Evolutionary conservation across 2,797 vertebrate species (phyloP), one percentile per base, ranked within the genome.

Genomic region (Pteropus rufus): DNA sequence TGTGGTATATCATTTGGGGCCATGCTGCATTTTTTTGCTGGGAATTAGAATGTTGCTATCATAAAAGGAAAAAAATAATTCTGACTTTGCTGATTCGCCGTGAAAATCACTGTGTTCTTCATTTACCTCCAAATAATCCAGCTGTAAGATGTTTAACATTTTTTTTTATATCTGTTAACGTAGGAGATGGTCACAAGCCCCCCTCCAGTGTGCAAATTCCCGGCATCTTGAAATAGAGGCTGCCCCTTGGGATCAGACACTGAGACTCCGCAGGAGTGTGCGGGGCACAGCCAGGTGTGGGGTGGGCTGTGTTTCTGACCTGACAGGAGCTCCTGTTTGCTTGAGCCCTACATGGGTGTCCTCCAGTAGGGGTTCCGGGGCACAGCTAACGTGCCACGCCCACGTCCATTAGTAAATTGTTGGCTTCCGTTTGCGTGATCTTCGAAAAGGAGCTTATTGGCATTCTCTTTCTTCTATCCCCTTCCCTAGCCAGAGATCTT

Each of bases 211-310:
- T 77, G 34, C 29, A 24, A 10, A 26, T 14, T 39, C 1, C 24
- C 31, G 39, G 6, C 79, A 31, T 31, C 60, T 83, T 60, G 67
- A 36, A 52, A 7, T 29, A 26, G 83, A 31, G 67, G 72, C 62
- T 12, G 10, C 24, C 46, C 14, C 15, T 5, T 44, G 24, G 65
- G 83, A 16, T 49, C 49, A 16, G 49, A 10, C 9, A 3, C 60
- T 34, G 10, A 65, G 88, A 80, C 21, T 21, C 49, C 34, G 3
- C 1, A 10, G 39, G 16, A 2, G 19, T 34, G 39, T 52, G 6
- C 39, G 24, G 14, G 9, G 26, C 15, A 0, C 3, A 1, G 41
- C 10, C 3, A 2, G 14, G 6, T 26, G 26, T 26, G 15, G 46
- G 10, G 4, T 10, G 4, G 2, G 29, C n/a, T 16, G 2, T 11